phyloP scores from a whole-genome alignment of 2,888 invertebrate species.

The Parasteatoda lunata region DNA sequence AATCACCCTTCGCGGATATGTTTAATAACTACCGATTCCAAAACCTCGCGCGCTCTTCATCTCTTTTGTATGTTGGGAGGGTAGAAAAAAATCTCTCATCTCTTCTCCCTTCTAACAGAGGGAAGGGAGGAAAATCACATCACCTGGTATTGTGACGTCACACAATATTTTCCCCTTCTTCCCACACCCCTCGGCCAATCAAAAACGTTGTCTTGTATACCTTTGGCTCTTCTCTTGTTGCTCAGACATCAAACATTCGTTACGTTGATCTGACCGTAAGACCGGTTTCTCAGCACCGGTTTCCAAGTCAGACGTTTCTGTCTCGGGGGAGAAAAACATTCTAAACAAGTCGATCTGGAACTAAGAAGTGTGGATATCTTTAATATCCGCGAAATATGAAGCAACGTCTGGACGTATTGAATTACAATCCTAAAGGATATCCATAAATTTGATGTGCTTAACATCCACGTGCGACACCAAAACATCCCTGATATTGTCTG shows the following conservation, averaged over 20 bases:
- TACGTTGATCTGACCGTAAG: conserved; percentile 26
- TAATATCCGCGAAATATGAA: no score
- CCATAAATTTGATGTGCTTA: no score
- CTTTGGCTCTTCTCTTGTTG: conserved; percentile 38
- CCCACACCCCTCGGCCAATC: conserved; percentile 56
- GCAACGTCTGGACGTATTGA: no score
- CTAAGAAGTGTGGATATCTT: no score
- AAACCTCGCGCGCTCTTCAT: conserved; percentile 3
- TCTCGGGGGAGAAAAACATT: not conserved
- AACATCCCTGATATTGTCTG: no score
- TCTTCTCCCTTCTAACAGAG: not conserved
- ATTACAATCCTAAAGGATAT: no score
- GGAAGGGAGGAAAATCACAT: conserved; percentile 15
- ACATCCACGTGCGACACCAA: no score
- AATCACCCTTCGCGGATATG: conserved; percentile 51
- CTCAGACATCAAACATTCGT: conserved; percentile 10
- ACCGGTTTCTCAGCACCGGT: conserved; percentile 46
- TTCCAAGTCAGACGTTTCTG: conserved; percentile 7
- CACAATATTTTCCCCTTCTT: conserved; percentile 16
- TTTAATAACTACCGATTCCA: conserved; percentile 38
- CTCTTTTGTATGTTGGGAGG: not conserved
- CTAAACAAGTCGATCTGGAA: no score
- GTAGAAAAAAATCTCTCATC: conserved; percentile 8
- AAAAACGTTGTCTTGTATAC: conserved; percentile 43
- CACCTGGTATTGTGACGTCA: conserved; percentile 64